Evolutionary conservation across 2,888 invertebrate genomes (phyloP), one percentile per base, ranked within the genome.

Genomic region (Microplitis deprimator): DNA sequence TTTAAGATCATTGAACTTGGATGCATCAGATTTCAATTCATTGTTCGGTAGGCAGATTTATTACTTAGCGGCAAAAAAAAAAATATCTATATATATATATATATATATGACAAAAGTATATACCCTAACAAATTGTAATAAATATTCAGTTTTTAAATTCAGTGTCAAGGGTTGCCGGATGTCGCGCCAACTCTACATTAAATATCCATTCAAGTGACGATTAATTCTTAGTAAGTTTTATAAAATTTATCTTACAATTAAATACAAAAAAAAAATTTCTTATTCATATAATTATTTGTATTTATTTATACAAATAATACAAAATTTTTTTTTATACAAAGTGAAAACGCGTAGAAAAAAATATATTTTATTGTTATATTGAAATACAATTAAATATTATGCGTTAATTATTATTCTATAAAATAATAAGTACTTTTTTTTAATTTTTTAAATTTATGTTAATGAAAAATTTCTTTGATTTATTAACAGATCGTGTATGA

Each of bases 91-190:
- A n/a, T n/a, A 7, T 7, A 10, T 50, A 50, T 29, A 29, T 29
- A 29, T 29, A 29, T 29, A 4, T 29, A 29, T 29, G 8, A 17
- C 50, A 68, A 29, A 29, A 41, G 38, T 38, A 10, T 29, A 62
- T 40, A 71, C 10, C 20, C 20, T 61, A 60, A 8, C 61, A 59
- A 73, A 61, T 17, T 39, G 60, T 74, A 79, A 83, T 84, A 83
- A 84, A 84, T 86, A 86, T 86, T 81, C 82, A 65, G 40, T 50
- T 64, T 68, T 72, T 79, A 75, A 80, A 78, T 41, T 80, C 82
- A 82, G 83, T 85, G 86, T 86, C 87, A 87, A 79, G 85, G 85
- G 87, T 87, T 85, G 82, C 87, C 86, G 87, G 87, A 87, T 86
- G 83, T 84, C 83, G 86, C 83, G 85, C 87, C 79, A 50, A 81